Evolutionary conservation across 2,888 invertebrate genomes (phyloP).

Genomic region (Meteorus cinctellus): DNA sequence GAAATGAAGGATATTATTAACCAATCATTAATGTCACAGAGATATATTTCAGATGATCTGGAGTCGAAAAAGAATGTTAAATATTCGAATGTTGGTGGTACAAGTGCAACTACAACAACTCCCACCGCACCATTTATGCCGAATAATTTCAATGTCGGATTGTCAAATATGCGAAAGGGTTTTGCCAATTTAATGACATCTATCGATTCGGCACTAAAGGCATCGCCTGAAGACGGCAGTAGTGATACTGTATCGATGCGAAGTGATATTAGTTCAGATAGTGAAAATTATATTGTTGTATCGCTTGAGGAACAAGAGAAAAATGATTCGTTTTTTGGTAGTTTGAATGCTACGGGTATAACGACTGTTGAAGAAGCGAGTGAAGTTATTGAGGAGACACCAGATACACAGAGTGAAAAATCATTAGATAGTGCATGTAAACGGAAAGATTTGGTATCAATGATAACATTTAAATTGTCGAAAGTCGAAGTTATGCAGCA

Average conservation of each 20-base stretch:
- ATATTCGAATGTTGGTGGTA: conserved; percentile 53
- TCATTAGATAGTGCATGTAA: conserved; percentile 87
- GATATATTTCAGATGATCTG: conserved; percentile 31
- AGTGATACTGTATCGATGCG: conserved; percentile 84
- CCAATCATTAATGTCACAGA: conserved; percentile 30
- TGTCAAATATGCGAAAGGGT: conserved; percentile 88
- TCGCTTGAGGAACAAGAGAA: conserved; percentile 78
- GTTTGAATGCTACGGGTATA: conserved; percentile 64
- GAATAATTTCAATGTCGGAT: conserved; percentile 75
- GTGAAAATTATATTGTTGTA: conserved; percentile 88
- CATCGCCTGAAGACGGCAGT: conserved; percentile 82
- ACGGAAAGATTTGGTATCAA: conserved; percentile 84
- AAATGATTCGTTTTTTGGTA: conserved; percentile 76
- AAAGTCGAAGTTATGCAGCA: conserved; percentile 84
- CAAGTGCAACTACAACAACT: conserved; percentile 32
- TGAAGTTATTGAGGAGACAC: conserved; percentile 86
- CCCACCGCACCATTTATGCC: conserved; percentile 66
- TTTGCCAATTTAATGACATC: conserved; percentile 88
- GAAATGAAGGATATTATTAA: conserved; percentile 26
- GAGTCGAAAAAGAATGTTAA: conserved; percentile 19
- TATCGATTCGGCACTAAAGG: conserved; percentile 86
- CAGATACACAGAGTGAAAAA: conserved; percentile 88
- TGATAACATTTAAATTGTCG: conserved; percentile 81
- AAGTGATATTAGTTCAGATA: conserved; percentile 91
- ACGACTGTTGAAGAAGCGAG: conserved; percentile 84